Evolutionary conservation across 1,140 invertebrate species (phyloP).

Genomic region (Streblospio benedicti): DNA sequence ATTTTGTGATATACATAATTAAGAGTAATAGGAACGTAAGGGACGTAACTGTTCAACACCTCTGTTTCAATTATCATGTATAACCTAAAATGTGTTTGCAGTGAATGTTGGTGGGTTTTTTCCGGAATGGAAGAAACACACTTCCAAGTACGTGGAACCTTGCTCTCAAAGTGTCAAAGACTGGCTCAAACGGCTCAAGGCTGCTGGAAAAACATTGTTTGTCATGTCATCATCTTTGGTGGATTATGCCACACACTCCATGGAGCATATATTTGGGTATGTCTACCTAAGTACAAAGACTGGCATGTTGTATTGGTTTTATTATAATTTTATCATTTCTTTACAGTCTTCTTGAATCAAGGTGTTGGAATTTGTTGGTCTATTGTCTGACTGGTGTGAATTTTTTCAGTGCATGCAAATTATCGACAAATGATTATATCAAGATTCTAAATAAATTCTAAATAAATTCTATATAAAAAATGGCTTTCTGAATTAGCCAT

Average conservation of each 20-base stretch:
- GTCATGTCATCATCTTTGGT: slow-evolving; percentile 68
- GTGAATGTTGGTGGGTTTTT: slow-evolving; percentile 52
- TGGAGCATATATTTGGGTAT: slow-evolving; percentile 57
- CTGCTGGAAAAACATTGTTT: slow-evolving; percentile 55
- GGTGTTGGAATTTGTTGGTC: no score
- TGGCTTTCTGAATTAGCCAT: no score
- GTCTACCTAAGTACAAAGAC: no score
- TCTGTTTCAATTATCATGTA: no score
- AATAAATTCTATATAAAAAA: no score
- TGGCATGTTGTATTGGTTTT: no score
- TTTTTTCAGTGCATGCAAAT: no score
- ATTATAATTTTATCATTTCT: neutral
- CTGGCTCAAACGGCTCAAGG: slow-evolving; percentile 57
- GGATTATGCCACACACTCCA: slow-evolving; percentile 63
- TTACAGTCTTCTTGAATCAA: neutral
- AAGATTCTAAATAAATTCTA: no score
- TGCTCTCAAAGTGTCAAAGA: slow-evolving; percentile 54
- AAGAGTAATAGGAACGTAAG: neutral
- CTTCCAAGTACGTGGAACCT: slow-evolving; percentile 57
- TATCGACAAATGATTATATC: no score
- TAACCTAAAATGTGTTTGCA: slow-evolving; percentile 18
- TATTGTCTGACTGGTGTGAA: no score
- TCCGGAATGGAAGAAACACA: slow-evolving; percentile 54
- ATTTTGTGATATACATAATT: neutral
- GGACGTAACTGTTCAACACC: no score